Conservation (phyloP, 2,888 invertebrate genomes). For the Oasisia sp. region DNA sequence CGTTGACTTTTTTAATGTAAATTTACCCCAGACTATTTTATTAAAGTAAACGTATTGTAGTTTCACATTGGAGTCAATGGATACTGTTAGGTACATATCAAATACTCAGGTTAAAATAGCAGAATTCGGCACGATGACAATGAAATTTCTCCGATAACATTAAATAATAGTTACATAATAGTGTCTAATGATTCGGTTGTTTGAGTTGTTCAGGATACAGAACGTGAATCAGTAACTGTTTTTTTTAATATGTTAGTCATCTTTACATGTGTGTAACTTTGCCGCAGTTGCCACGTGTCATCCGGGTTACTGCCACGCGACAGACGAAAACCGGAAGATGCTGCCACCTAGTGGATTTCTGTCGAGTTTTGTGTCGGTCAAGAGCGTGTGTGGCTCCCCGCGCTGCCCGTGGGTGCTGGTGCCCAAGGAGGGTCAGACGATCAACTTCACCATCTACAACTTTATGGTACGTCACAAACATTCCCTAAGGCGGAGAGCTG, state of each 20-base stretch:
- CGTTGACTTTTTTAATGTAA: too few species aligned
- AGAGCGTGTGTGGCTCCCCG: conserved; percentile 25
- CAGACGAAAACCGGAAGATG: not conserved
- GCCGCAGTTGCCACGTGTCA: conserved; percentile 3
- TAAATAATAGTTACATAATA: not conserved
- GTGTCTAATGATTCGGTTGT: not conserved
- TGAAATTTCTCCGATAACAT: too few species aligned
- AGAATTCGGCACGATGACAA: too few species aligned
- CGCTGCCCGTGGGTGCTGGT: conserved; percentile 25
- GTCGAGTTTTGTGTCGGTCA: conserved; percentile 18
- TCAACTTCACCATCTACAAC: conserved; percentile 28
- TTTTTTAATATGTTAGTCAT: not conserved
- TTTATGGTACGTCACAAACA: not conserved
- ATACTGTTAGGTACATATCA: too few species aligned
- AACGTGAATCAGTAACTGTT: not conserved
- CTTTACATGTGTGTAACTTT: not conserved
- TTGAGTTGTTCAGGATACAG: not conserved
- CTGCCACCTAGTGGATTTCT: conserved; percentile 22
- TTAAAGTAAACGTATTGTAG: too few species aligned
- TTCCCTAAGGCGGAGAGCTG: not conserved
- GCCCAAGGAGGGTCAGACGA: conserved; percentile 23
- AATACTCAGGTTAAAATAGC: too few species aligned
- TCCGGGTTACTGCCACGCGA: not conserved
- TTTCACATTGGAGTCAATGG: too few species aligned
- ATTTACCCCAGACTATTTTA: too few species aligned